A percentile compares a stretch with the other conserved stretches of the same genome.
These are phyloP conservation scores for Pseudanteris insignis DNA, from an alignment of 2,888 invertebrate genomes.

Conservation along the genomic window DNA sequence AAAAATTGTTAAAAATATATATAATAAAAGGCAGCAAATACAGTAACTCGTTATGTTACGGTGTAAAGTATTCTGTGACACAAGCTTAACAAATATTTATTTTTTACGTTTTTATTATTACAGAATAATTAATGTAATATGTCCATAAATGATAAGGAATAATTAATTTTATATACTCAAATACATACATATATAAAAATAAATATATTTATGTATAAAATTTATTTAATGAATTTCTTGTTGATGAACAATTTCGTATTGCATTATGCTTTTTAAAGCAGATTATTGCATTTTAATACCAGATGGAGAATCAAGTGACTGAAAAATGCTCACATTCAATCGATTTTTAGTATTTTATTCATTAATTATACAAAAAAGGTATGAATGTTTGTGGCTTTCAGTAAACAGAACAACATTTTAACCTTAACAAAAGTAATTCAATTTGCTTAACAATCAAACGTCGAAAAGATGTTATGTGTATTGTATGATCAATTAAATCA, in stretches of 20 bases:
- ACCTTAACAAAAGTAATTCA: too few relatives aligned
- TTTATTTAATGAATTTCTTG: constrained; percentile 19
- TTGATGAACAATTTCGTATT: constrained; percentile 10
- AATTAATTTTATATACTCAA: constrained; percentile 25
- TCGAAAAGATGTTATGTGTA: too few relatives aligned
- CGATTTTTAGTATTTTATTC: too few relatives aligned
- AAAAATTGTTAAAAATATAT: constrained; percentile 7
- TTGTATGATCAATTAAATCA: too few relatives aligned
- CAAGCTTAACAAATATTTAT: constrained; percentile 23
- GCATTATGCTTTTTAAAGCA: constrained; percentile 3
- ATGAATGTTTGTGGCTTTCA: too few relatives aligned
- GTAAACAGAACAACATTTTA: too few relatives aligned
- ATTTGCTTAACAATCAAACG: too few relatives aligned
- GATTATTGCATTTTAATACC: constrained; percentile 5
- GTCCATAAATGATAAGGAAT: constrained; percentile 13
- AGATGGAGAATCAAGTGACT: constrained; percentile 6
- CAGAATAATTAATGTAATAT: constrained; percentile 9
- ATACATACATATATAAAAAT: too few relatives aligned
- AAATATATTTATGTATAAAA: constrained; percentile 10
- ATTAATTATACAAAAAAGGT: too few relatives aligned
- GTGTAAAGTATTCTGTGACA: constrained; percentile 10
- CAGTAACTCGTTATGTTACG: constrained; percentile 1
- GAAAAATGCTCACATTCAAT: constrained; percentile 12
- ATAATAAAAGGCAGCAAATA: too few relatives aligned
- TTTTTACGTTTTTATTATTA: constrained; percentile 29